Percentiles rank a stretch among this genome's conserved stretches.
These are phyloP conservation scores for Pharmacophagus antenor DNA, from an alignment of 2,888 invertebrate species.

Conservation along the genomic window DNA sequence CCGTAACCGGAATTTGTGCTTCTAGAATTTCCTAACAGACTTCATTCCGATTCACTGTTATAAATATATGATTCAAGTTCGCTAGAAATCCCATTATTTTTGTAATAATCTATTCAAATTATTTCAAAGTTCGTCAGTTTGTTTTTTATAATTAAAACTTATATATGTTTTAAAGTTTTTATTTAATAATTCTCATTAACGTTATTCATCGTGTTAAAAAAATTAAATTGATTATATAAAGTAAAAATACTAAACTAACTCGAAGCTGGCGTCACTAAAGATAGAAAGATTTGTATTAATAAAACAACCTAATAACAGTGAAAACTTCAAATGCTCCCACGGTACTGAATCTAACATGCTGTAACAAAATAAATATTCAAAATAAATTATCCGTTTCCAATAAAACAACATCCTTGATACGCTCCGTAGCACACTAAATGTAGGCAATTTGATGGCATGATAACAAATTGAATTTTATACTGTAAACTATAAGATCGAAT, in stretches of 20 bases:
- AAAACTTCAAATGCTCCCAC: conserved; percentile 56
- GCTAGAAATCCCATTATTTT: not conserved
- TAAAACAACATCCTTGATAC: conserved; percentile 70
- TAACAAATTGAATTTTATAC: conserved; percentile 43
- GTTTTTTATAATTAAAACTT: no score
- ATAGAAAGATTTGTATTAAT: not conserved
- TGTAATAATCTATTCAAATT: not conserved
- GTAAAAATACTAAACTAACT: no score
- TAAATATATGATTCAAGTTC: conserved; percentile 42
- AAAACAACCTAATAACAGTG: conserved; percentile 37
- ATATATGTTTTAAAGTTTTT: no score
- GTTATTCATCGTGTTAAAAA: no score
- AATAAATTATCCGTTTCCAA: conserved; percentile 79
- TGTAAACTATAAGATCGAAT: conserved; percentile 36
- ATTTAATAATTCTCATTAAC: no score
- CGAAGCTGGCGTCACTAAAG: not conserved
- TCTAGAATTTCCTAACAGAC: conserved; percentile 51
- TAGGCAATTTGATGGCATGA: conserved; percentile 33
- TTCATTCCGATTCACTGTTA: conserved; percentile 47
- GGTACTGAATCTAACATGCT: conserved; percentile 64
- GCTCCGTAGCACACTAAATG: conserved; percentile 49
- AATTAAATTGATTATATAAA: no score
- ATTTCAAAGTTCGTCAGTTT: not conserved
- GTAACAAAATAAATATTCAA: conserved; percentile 72
- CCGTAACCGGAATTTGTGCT: conserved; percentile 44